Evolutionary conservation across 2,888 invertebrate genomes (phyloP).

Genomic region (Drosophila multiciliata): DNA sequence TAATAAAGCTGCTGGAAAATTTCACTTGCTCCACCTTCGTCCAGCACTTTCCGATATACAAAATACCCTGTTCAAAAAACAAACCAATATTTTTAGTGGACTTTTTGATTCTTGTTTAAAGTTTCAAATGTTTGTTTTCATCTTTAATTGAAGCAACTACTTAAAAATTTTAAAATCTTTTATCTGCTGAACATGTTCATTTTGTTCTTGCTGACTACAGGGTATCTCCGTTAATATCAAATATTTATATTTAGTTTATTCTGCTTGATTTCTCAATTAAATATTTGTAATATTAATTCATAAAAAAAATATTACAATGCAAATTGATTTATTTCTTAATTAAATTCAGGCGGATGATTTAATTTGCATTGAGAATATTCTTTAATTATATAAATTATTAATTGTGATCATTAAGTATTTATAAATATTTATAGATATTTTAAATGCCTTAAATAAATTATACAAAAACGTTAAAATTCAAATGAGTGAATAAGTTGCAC

Average conservation of each 20-base stretch:
- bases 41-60: not conserved
- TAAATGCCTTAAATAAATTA: not conserved
- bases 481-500: not conserved
- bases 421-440: too few species aligned
- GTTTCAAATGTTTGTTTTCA: not conserved
- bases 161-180: not conserved
- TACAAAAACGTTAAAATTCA: not conserved
- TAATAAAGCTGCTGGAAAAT: conserved; percentile 17
- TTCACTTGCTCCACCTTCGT: conserved; percentile 6
- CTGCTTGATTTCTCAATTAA: not conserved
- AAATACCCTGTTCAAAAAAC: not conserved
- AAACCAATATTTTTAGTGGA: not conserved
- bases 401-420: not conserved
- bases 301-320: not conserved
- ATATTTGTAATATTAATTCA: not conserved
- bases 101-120: not conserved
- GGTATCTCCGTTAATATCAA: not conserved
- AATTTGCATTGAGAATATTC: not conserved
- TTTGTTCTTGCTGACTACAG: not conserved
- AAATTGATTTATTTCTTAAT: not conserved
- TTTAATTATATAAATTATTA: not conserved
- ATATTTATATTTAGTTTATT: not conserved
- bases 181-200: not conserved
- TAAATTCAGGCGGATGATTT: not conserved
- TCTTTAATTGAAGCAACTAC: not conserved